Percentiles rank a stretch among this genome's conserved stretches.
Conservation (phyloP, 2,797 vertebrate species). For the Novumbra hubbsi region DNA sequence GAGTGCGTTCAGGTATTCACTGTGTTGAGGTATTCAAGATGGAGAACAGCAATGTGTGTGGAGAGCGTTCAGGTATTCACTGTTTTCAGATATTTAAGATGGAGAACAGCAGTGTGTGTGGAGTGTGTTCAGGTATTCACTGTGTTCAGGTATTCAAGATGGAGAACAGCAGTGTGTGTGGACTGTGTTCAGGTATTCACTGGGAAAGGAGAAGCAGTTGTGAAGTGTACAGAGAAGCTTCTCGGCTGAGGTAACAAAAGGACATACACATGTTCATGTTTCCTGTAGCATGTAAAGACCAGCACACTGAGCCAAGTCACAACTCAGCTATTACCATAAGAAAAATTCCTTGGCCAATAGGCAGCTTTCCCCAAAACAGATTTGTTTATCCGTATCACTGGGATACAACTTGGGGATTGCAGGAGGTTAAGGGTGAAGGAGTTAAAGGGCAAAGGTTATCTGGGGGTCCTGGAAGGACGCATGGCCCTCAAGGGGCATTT, state of each 20-base stretch:
- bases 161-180: neutral
- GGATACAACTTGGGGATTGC: neutral
- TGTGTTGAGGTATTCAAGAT: no score
- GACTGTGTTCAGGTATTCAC: conserved; percentile 9
- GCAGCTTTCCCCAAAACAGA: no score
- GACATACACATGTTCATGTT: neutral
- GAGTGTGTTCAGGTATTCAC: conserved; percentile 13
- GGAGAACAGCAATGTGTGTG: no score
- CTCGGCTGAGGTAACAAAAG: neutral
- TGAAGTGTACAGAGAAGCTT: neutral
- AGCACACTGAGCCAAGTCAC: conserved; percentile 15
- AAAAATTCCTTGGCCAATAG: neutral
- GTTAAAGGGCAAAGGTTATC: conserved; percentile 3
- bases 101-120: no score
- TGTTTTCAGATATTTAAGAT: no score
- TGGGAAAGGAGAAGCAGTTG: conserved; percentile 4
- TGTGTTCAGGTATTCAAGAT: no score
- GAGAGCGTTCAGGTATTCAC: no score
- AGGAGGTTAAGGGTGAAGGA: neutral
- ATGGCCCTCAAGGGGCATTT: neutral
- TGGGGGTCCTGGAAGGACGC: neutral
- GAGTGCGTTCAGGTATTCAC: no score
- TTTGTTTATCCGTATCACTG: neutral
- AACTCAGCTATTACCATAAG: neutral
- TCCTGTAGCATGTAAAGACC: neutral